Conservation (phyloP, 2,888 invertebrate species). For the Parnassius orleans region DNA sequence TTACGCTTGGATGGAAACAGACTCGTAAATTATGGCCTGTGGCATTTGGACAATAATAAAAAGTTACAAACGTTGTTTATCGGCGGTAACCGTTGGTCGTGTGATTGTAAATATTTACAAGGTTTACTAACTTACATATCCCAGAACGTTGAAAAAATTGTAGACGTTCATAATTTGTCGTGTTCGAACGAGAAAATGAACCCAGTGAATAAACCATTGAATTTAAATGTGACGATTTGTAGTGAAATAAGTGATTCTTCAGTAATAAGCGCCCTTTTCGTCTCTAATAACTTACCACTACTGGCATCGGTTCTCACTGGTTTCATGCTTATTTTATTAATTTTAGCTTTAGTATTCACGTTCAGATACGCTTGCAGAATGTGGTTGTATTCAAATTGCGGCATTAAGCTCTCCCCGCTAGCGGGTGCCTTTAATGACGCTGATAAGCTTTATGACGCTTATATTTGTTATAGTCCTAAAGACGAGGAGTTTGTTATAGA, state of each 20-base stretch:
- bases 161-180: constrained; percentile 87
- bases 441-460: constrained; percentile 95
- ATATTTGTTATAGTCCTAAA: constrained; percentile 95
- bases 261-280: constrained; percentile 89
- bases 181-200: constrained; percentile 87
- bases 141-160: constrained; percentile 88
- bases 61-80: constrained; percentile 87
- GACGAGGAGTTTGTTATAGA: constrained; percentile 95
- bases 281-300: constrained; percentile 91
- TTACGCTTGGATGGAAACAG: constrained; percentile 93
- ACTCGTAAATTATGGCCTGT: constrained; percentile 89
- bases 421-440: constrained; percentile 87
- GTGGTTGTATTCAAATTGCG: constrained; percentile 94
- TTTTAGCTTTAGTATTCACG: constrained; percentile 89
- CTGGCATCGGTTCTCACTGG: constrained; percentile 89
- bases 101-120: constrained; percentile 93
- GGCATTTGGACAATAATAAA: constrained; percentile 87
- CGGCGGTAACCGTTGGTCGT: constrained; percentile 93
- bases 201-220: constrained; percentile 86
- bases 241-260: constrained; percentile 91
- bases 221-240: constrained; percentile 91
- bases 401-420: constrained; percentile 89
- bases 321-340: constrained; percentile 88
- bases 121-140: constrained; percentile 90
- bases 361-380: constrained; percentile 93